Evolutionary conservation across 2,888 invertebrate genomes (phyloP).

Genomic region (Clistopyga incitator): DNA sequence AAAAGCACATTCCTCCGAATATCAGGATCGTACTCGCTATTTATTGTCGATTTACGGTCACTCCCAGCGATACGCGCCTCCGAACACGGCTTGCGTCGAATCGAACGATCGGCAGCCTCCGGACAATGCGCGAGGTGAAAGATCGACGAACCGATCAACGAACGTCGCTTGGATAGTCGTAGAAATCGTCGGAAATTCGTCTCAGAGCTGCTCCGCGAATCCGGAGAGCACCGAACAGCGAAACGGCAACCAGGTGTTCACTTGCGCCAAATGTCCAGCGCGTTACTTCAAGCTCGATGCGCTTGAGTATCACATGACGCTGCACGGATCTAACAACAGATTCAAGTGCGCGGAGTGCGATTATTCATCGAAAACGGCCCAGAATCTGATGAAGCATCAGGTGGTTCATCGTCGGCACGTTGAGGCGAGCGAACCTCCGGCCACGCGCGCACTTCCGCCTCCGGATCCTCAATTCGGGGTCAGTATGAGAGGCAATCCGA

Average conservation of each 20-base stretch:
- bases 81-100: constrained; percentile 84
- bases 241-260: constrained; percentile 79
- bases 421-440: constrained; percentile 57
- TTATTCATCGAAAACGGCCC: constrained; percentile 89
- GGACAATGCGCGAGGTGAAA: constrained; percentile 43
- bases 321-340: constrained; percentile 88
- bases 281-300: constrained; percentile 90
- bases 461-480: constrained; percentile 89
- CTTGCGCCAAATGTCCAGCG: constrained; percentile 89
- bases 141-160: constrained; percentile 5
- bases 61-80: constrained; percentile 88
- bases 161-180: constrained; percentile 81
- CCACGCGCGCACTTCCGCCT: constrained; percentile 80
- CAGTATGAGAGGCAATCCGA: constrained; percentile 90
- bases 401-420: constrained; percentile 83
- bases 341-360: constrained; percentile 90
- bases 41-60: constrained; percentile 88
- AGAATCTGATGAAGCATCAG: constrained; percentile 89
- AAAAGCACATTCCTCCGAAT: constrained; percentile 91
- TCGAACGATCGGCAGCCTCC: constrained; percentile 68
- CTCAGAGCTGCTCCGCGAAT: constrained; percentile 26
- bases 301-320: constrained; percentile 88
- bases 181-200: constrained; percentile 62
- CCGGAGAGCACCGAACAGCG: constrained; percentile 65
- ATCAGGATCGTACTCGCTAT: constrained; percentile 91